Conservation (phyloP, 2,113 vertebrate species). For the Brevimyrus niger region DNA sequence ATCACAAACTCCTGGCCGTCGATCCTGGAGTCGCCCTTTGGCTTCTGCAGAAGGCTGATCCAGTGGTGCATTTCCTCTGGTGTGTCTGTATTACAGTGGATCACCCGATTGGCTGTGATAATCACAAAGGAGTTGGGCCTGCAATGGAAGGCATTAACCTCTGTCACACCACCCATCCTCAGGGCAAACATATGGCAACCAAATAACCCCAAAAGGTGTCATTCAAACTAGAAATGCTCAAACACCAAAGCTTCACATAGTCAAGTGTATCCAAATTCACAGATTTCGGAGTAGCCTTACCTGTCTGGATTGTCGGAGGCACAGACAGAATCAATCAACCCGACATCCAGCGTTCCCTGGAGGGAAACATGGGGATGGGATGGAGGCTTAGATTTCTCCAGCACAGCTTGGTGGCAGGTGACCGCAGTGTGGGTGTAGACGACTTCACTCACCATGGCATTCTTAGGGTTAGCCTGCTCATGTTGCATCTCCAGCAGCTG, state of each 20-base stretch:
- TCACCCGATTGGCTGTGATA: conserved; percentile 85
- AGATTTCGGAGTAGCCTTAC: conserved; percentile 46
- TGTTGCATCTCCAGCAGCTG: conserved; percentile 87
- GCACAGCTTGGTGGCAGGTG: not conserved
- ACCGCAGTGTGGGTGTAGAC: not conserved
- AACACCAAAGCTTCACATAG: not conserved
- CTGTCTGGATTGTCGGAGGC: conserved; percentile 88
- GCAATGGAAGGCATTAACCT: not conserved
- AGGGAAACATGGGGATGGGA: not conserved
- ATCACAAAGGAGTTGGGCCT: conserved; percentile 92
- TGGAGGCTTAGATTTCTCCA: not conserved
- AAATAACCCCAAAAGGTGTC: not conserved
- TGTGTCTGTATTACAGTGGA: conserved; percentile 85
- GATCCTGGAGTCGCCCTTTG: conserved; percentile 77
- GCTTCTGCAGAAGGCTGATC: conserved; percentile 89
- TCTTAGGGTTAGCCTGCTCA: conserved; percentile 89
- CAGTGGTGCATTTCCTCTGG: conserved; percentile 93
- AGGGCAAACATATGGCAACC: not conserved
- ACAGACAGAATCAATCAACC: conserved; percentile 85
- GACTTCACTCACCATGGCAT: conserved; percentile 74
- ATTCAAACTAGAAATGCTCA: not conserved
- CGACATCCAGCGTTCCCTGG: conserved; percentile 84
- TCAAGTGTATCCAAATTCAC: not conserved
- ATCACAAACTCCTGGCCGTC: conserved; percentile 86
- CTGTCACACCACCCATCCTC: not conserved